phyloP scores from a whole-genome alignment of 2,888 invertebrate genomes.

The Stictocephala bisonia region DNA sequence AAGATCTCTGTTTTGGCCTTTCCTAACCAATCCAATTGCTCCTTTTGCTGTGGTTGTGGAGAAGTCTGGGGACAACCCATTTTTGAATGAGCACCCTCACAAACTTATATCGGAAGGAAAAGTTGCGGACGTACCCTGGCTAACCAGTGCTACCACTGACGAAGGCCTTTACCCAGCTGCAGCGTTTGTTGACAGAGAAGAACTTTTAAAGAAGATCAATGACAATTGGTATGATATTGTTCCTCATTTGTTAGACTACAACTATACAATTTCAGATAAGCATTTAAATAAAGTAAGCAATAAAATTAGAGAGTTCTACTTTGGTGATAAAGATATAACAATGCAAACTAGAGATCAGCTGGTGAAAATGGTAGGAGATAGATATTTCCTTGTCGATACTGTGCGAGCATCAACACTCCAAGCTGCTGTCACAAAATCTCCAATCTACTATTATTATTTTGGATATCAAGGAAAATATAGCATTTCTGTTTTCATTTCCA shows the following conservation, averaged over 20 bases:
- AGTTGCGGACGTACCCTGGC: conserved; percentile 75
- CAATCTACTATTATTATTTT: conserved; percentile 32
- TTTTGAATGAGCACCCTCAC: conserved; percentile 75
- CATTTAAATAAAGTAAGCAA: conserved; percentile 50
- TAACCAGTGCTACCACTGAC: conserved; percentile 73
- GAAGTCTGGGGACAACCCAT: conserved; percentile 64
- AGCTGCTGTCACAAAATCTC: background rate
- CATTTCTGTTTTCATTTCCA: conserved; percentile 15
- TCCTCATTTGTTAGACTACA: conserved; percentile 60
- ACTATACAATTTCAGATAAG: conserved; percentile 54
- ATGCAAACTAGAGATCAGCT: conserved; percentile 19
- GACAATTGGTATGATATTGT: conserved; percentile 56
- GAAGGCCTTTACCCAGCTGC: conserved; percentile 82
- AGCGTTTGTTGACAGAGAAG: conserved; percentile 56
- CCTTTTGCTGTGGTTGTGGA: conserved; percentile 81
- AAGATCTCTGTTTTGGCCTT: conserved; percentile 65
- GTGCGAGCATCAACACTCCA: conserved; percentile 16
- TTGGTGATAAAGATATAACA: conserved; percentile 36
- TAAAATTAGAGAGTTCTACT: conserved; percentile 56
- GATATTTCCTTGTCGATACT: conserved; percentile 25
- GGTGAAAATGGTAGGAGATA: conserved; percentile 21
- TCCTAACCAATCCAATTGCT: conserved; percentile 75
- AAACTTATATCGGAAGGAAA: conserved; percentile 71
- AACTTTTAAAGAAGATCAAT: conserved; percentile 48
- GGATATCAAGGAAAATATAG: conserved; percentile 27